phyloP scores from a whole-genome alignment of 2,888 invertebrate genomes.

The Scrobipalpa atriplicella region DNA sequence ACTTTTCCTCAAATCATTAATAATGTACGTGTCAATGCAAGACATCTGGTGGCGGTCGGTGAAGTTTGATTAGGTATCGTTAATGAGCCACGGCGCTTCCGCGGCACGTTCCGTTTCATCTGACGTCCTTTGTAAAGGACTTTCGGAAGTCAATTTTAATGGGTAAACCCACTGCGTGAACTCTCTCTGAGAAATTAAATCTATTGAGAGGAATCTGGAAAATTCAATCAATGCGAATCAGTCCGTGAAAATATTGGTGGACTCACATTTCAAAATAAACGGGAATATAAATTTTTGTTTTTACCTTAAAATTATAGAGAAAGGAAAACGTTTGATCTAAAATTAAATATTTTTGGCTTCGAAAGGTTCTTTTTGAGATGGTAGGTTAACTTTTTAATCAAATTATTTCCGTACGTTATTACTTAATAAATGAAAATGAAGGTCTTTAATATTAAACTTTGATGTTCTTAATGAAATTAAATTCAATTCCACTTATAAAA shows the following conservation, averaged over 20 bases:
- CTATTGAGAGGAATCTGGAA: no score
- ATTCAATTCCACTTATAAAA: no score
- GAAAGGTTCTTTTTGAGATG: no score
- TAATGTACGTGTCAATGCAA: slow-evolving; percentile 14
- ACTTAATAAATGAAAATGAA: no score
- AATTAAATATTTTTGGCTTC: background rate
- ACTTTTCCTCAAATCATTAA: slow-evolving; percentile 1
- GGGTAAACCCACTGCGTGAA: background rate
- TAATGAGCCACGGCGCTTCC: slow-evolving; percentile 7
- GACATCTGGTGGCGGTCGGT: background rate
- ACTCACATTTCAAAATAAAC: no score
- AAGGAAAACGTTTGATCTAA: background rate
- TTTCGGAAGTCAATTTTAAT: background rate
- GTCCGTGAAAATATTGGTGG: no score
- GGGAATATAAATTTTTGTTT: background rate
- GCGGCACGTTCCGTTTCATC: slow-evolving; percentile 1
- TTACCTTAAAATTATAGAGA: background rate
- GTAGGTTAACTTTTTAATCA: no score
- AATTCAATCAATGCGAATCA: no score
- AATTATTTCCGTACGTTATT: no score
- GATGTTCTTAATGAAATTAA: no score
- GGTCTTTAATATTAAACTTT: no score
- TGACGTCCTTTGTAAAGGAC: slow-evolving; percentile 1
- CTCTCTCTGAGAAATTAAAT: no score
- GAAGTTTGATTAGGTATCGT: background rate